Base-by-base conservation (phyloP, 2,113 vertebrate genomes). In the Elephas maximus region DNA sequence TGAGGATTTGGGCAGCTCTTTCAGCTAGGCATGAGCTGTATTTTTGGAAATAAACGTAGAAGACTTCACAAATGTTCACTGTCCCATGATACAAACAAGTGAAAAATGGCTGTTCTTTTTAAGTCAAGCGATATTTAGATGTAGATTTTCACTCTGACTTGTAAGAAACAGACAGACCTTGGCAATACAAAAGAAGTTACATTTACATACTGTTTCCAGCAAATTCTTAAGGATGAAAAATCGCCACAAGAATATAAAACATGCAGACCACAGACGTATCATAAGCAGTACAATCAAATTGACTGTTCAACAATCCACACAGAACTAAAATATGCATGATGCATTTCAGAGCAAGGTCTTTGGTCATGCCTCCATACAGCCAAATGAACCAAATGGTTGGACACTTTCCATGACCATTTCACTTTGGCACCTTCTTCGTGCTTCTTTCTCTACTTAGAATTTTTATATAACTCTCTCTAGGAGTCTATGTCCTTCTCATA, bases 41-140 rank as follows among this genome's bases (percentile, higher is more conserved):
- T 79, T 88, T 73, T 89, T 95, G 53, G 48, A 95, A 97, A 94
- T 92, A 90, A 94, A 97, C 23, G 30, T n/a, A 88, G 78, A 94
- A 60, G 5, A 2, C 26, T 90, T 90, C 62, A 94, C 87, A 71
- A 97, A 90, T 73, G 69, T 45, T 83, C 90, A 69, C 69, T 85
- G 60, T 63, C 71, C 77, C 41, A 84, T 93, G 28, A 73, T 92
- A 83, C 48, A 93, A 95, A 93, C 90, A 96, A 95, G 44, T 84
- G 81, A 84, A 88, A 97, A 82, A 93, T 26, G 53, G 91, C 90
- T 94, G 26, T 97, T 90, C 80, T 96, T 97, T 97, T 97, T 53
- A 95, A 92, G 80, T 82, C 93, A 93, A 95, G 60, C 91, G 81
- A 95, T 77, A 97, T 94, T 96, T 95, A 87, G 91, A 80, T 89